Evolutionary conservation across 2,113 vertebrate species (phyloP).

Genomic region (Lipotes vexillifer): DNA sequence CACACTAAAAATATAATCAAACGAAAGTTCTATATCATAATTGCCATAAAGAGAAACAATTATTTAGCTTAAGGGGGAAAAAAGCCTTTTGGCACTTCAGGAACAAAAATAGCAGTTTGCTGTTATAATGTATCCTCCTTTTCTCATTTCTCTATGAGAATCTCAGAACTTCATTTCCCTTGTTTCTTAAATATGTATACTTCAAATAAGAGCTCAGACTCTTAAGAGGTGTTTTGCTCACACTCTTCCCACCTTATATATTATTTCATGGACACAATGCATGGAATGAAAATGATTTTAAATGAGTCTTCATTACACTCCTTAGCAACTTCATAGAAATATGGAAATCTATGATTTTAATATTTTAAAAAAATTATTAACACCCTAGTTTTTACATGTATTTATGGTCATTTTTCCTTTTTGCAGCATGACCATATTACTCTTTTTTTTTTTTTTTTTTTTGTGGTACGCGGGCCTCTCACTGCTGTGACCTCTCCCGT

Average conservation of each 20-base stretch:
- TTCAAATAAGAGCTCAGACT: conserved; percentile 19
- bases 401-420: no score
- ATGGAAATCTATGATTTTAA: conserved; percentile 40
- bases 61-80: conserved; percentile 28
- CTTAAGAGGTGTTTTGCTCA: conserved; percentile 21
- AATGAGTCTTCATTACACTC: not conserved
- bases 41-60: not conserved
- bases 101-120: conserved; percentile 13
- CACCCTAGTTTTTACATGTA: not conserved
- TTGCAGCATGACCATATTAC: no score
- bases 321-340: conserved; percentile 25
- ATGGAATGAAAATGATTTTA: conserved; percentile 38
- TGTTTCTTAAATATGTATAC: conserved; percentile 32
- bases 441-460: no score
- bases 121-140: not conserved
- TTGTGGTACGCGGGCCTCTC: no score
- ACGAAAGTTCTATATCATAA: not conserved
- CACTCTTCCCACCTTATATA: not conserved
- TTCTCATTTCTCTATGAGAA: not conserved
- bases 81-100: not conserved
- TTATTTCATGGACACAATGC: conserved; percentile 11
- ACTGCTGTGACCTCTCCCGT: no score
- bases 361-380: not conserved
- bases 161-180: not conserved
- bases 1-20: not conserved